These are phyloP conservation scores for Eretmocerus hayati DNA, from an alignment of 2,888 invertebrate species.

Conservation along the genomic window DNA sequence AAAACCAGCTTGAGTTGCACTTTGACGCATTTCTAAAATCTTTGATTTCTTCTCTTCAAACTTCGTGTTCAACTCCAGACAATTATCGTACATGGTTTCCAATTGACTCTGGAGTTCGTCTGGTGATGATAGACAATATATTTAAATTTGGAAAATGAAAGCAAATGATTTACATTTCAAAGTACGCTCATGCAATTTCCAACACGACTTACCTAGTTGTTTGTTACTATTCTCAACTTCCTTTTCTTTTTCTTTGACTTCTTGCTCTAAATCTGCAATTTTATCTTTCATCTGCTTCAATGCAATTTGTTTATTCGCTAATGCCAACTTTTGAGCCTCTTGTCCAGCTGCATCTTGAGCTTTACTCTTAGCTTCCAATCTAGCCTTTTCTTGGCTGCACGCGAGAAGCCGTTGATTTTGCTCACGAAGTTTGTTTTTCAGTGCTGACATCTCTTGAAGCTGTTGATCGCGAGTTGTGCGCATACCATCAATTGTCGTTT, in stretches of 20 bases:
- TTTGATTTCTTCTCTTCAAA: slow-evolving; percentile 60
- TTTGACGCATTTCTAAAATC: slow-evolving; percentile 53
- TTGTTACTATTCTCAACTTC: slow-evolving; percentile 20
- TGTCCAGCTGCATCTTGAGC: slow-evolving; percentile 49
- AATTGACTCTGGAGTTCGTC: slow-evolving; percentile 66
- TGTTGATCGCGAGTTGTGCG: slow-evolving; percentile 83
- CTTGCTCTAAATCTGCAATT: slow-evolving; percentile 67
- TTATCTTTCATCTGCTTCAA: slow-evolving; percentile 64
- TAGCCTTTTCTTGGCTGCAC: slow-evolving; percentile 76
- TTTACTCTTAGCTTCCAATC: slow-evolving; percentile 67
- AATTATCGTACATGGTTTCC: slow-evolving; percentile 60
- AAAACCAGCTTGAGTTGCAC: slow-evolving; percentile 47
- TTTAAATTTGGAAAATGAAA: background rate
- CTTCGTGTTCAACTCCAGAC: slow-evolving; percentile 57
- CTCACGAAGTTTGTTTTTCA: slow-evolving; percentile 76
- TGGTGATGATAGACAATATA: slow-evolving; percentile 45
- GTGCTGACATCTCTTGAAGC: slow-evolving; percentile 75
- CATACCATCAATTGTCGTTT: slow-evolving; percentile 96
- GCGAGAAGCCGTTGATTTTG: slow-evolving; percentile 74
- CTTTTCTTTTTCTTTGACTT: slow-evolving; percentile 34
- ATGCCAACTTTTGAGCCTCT: slow-evolving; percentile 56
- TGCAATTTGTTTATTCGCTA: slow-evolving; percentile 65
- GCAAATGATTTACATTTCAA: background rate
- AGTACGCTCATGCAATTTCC: background rate
- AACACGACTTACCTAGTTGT: slow-evolving; percentile 14